Evolutionary conservation across 2,797 vertebrate species (phyloP).

Genomic region (Lophotriccus pileatus): DNA sequence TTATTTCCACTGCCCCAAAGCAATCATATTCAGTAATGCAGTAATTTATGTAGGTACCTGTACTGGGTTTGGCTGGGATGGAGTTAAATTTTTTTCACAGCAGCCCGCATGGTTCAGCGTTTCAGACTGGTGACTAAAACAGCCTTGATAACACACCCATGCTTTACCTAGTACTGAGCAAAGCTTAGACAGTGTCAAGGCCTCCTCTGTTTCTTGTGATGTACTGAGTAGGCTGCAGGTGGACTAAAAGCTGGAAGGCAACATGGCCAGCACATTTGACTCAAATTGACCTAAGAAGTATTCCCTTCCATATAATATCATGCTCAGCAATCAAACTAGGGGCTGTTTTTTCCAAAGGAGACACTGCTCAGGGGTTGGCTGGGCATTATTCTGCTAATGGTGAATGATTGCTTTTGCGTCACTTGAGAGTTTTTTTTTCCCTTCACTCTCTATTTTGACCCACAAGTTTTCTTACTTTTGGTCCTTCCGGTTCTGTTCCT

Average conservation of each 20-base stretch:
- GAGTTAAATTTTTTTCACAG: neutral
- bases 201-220: neutral
- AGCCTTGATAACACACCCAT: neutral
- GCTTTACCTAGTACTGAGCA: neutral
- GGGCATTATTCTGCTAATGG: neutral
- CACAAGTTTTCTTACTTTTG: neutral
- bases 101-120: neutral
- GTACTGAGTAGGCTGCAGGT: neutral
- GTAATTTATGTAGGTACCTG: neutral
- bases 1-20: neutral
- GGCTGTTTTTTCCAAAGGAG: neutral
- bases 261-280: neutral
- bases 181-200: neutral
- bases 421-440: accelerated
- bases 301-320: accelerated
- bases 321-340: neutral
- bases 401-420: neutral
- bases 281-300: neutral
- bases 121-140: neutral
- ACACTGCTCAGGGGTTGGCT: neutral
- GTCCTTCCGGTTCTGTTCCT: neutral
- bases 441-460: neutral
- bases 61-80: neutral
- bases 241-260: neutral
- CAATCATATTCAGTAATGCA: neutral